phyloP scores from a whole-genome alignment of 2,888 invertebrate species.

The Drosophila demipolita region DNA sequence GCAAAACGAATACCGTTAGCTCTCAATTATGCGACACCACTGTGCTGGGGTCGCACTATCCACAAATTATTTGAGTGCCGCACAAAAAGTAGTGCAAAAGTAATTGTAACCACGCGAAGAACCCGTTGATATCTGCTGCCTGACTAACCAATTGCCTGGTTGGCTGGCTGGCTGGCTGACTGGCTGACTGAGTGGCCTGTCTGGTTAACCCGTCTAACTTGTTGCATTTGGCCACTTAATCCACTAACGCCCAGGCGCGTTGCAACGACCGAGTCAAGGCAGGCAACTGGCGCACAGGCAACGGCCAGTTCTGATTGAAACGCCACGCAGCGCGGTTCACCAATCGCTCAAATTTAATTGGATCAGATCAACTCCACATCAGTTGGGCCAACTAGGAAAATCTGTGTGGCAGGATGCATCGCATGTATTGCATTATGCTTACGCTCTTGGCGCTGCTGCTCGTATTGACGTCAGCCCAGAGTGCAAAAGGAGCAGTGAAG shows the following conservation, averaged over 20 bases:
- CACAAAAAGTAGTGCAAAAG: slow-evolving; percentile 76
- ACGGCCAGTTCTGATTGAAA: slow-evolving; percentile 71
- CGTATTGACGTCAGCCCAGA: slow-evolving; percentile 20
- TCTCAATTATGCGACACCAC: slow-evolving; percentile 17
- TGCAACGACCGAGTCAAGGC: slow-evolving; percentile 49
- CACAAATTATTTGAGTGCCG: slow-evolving; percentile 27
- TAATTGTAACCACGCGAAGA: slow-evolving; percentile 74
- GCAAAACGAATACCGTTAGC: slow-evolving; percentile 29
- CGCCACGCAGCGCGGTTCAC: slow-evolving; percentile 59
- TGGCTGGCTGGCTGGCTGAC: slow-evolving; percentile 3
- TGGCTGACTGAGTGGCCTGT: slow-evolving; percentile 3
- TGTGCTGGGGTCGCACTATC: slow-evolving; percentile 35
- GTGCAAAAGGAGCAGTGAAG: neutral
- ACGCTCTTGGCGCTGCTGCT: slow-evolving; percentile 41
- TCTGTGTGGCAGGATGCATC: slow-evolving; percentile 34
- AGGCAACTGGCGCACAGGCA: slow-evolving; percentile 43
- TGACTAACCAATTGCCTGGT: slow-evolving; percentile 2
- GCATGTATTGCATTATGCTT: slow-evolving; percentile 16
- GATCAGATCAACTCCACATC: neutral
- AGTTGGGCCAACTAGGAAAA: neutral
- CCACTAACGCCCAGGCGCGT: slow-evolving; percentile 70
- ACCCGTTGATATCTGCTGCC: slow-evolving; percentile 45
- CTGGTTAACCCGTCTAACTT: slow-evolving; percentile 71
- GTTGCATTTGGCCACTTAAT: slow-evolving; percentile 69
- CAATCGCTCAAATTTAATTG: slow-evolving; percentile 24